A percentile compares a stretch with the other conserved stretches of the same genome.
Conservation (phyloP, 2,888 invertebrate species). For the Caenorhabditis uteleia region DNA sequence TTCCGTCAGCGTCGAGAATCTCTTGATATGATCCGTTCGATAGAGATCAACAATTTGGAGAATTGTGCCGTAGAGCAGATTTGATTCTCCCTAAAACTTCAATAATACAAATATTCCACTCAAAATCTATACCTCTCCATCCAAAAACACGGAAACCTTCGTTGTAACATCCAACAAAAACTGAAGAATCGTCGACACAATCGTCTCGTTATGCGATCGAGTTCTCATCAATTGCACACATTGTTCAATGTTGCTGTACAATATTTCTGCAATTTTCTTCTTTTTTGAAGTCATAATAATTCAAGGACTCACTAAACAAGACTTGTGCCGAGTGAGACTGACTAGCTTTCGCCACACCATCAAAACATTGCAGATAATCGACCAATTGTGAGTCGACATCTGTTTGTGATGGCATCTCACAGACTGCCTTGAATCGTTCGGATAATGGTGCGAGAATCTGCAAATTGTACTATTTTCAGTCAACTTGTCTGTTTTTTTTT, state of each 20-base stretch:
- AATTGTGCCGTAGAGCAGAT: conserved; percentile 35
- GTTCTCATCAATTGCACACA: conserved; percentile 46
- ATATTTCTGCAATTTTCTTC: conserved; percentile 49
- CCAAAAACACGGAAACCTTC: conserved; percentile 53
- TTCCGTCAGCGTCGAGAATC: conserved; percentile 29
- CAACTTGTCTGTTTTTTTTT: background rate
- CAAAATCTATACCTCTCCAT: conserved; percentile 31
- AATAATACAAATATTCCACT: background rate
- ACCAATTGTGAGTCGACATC: conserved; percentile 74
- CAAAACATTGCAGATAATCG: conserved; percentile 77
- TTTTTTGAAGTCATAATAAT: conserved; percentile 2
- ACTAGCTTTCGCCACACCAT: conserved; percentile 78
- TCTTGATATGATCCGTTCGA: conserved; percentile 38
- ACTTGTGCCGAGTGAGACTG: conserved; percentile 72
- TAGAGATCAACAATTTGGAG: conserved; percentile 45
- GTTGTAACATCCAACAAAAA: conserved; percentile 56
- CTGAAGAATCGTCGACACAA: conserved; percentile 58
- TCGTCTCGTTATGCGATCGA: conserved; percentile 42
- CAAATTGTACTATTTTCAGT: too few species aligned
- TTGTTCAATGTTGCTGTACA: conserved; percentile 50
- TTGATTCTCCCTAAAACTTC: conserved; percentile 35
- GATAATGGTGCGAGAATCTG: conserved; percentile 60
- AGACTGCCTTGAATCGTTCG: conserved; percentile 28
- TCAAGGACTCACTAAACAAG: conserved; percentile 73
- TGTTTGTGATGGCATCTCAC: conserved; percentile 14